Evolutionary conservation across 2,113 vertebrate genomes (phyloP), one percentile per base, ranked within the genome.

Genomic region (Myocastor coypus): DNA sequence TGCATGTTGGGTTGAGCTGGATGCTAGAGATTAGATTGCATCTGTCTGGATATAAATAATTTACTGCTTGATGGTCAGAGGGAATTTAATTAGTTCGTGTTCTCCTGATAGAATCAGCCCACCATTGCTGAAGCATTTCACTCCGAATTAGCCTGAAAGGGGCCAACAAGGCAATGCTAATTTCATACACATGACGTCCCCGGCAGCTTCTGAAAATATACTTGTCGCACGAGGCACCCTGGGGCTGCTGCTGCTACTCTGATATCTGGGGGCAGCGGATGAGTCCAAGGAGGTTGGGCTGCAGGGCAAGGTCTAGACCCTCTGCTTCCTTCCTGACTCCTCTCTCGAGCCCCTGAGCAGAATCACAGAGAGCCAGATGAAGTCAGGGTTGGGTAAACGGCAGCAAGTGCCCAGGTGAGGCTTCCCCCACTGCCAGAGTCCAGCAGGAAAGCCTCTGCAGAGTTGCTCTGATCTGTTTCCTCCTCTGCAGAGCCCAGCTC

Each of bases 81-180:
- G 96, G 98, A 99, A 99, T 98, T 98, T 98, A 98, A 97, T 98
- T 97, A 98, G 98, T 96, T 97, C 98, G 98, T 98, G 97, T 98
- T 98, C 98, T 98, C 98, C 98, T 98, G 98, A 98, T 98, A 98
- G 98, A 99, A 99, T 98, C 99, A 98, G 98, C 98, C 98, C 98
- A 98, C 98, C 97, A 97, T 96, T 97, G 98, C 98, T 98, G 98
- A 97, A 98, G 98, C 98, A 98, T 98, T 98, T 99, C 98, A 98
- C 98, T 99, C 98, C 97, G 98, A 98, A 99, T 98, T 98, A 98
- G 99, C 98, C 98, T 98, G 98, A 97, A 98, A 98, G 98, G 98
- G 98, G 97, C 98, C 98, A 98, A 98, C 98, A 97, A 98, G 98
- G 98, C 98, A 97, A 92, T 63, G 98, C 98, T 98, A 98, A 98